phyloP scores from a whole-genome alignment of 2,888 invertebrate genomes.

The Coelinius sp. region DNA sequence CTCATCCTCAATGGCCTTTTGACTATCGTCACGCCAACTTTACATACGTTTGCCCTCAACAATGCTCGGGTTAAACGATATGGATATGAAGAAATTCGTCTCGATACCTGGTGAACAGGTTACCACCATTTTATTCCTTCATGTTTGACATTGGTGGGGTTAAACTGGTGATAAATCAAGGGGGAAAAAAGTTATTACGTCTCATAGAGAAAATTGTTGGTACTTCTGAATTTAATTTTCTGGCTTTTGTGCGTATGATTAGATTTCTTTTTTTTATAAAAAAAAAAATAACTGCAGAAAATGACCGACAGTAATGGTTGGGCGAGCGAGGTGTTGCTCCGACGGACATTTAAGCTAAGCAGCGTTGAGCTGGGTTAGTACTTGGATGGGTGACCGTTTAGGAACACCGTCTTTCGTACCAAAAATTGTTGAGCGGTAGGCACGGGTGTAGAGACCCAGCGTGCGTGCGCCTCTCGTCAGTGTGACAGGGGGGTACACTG shows the following conservation, averaged over 20 bases:
- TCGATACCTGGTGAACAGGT: constrained; percentile 34
- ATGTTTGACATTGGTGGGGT: constrained; percentile 47
- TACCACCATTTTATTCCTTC: not conserved
- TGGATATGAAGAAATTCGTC: constrained; percentile 53
- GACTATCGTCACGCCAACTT: constrained; percentile 62
- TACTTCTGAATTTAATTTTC: not conserved
- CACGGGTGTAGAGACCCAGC: too few species aligned
- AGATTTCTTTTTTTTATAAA: not conserved
- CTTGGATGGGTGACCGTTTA: too few species aligned
- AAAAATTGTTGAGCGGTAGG: too few species aligned
- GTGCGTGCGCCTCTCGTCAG: too few species aligned
- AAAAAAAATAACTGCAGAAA: too few species aligned
- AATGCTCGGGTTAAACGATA: constrained; percentile 65
- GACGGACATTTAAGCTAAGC: too few species aligned
- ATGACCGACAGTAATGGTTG: too few species aligned
- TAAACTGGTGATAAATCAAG: constrained; percentile 64
- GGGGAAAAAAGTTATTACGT: constrained; percentile 61
- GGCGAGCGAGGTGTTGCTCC: too few species aligned
- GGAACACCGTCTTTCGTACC: too few species aligned
- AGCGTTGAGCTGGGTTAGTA: too few species aligned
- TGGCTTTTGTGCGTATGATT: not conserved
- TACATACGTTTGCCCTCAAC: constrained; percentile 64
- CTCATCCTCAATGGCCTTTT: constrained; percentile 24
- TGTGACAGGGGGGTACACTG: too few species aligned
- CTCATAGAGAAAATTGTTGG: constrained; percentile 45